Conservation (phyloP, 2,797 vertebrate species). For the Morus bassanus region DNA sequence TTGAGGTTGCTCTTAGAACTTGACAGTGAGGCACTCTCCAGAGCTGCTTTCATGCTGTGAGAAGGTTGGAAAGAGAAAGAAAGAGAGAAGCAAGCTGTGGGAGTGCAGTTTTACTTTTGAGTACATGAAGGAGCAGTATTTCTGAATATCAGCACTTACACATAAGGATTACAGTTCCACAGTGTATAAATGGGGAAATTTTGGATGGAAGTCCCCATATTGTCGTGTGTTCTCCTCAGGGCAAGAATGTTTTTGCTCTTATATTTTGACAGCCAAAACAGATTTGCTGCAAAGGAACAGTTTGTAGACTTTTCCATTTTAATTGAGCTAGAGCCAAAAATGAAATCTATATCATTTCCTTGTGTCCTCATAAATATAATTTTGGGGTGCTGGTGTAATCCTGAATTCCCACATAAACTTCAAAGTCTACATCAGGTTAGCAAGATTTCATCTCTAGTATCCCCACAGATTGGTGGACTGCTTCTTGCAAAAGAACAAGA, state of each 20-base stretch:
- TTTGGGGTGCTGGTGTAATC: background rate
- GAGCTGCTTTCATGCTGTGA: constrained; percentile 16
- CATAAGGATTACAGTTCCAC: background rate
- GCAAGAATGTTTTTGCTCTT: background rate
- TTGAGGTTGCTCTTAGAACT: background rate
- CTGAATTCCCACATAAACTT: background rate
- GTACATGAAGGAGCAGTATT: background rate
- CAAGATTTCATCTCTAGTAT: background rate
- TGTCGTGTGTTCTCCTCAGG: constrained; percentile 6
- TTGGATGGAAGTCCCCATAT: background rate
- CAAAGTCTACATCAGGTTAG: background rate
- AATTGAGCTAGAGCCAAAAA: background rate
- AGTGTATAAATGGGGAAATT: background rate
- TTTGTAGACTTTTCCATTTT: background rate
- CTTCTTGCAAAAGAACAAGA: background rate
- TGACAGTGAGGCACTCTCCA: background rate
- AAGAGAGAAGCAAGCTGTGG: constrained; percentile 1
- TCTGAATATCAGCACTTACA: constrained; percentile 40
- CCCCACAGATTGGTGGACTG: background rate
- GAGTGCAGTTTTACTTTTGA: background rate
- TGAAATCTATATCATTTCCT: background rate
- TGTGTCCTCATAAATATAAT: background rate
- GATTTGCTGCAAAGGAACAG: constrained; percentile 10
- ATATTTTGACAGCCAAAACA: background rate
- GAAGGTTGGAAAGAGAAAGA: constrained; percentile 13